Base-by-base conservation (phyloP, 2,113 vertebrate species). In the Monopterus albus region DNA sequence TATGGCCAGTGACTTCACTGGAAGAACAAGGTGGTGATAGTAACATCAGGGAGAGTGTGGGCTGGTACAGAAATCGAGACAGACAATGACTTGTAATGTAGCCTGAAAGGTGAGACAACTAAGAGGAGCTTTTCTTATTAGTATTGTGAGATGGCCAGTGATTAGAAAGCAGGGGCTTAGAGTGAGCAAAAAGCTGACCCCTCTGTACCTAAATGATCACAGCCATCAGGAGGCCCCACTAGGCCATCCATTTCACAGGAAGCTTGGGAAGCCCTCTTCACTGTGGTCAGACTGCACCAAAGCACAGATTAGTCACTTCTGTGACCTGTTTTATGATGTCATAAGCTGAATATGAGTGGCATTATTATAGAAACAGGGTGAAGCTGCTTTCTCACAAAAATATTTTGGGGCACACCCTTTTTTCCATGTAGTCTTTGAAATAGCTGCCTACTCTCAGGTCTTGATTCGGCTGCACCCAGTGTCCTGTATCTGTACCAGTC, bases 61-160 rank as follows among this genome's bases (percentile, higher is more conserved):
- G 66, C 85, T 81, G 82, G 78, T 83, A 31, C 29, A 31, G 29
- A 31, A 31, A n/a, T n/a, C n/a, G n/a, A n/a, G n/a, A n/a, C n/a
- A n/a, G n/a, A n/a, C n/a, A n/a, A n/a, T n/a, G 9, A 26, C 5
- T 15, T 18, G n/a, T n/a, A n/a, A n/a, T n/a, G n/a, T n/a, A n/a
- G n/a, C n/a, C n/a, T n/a, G 13, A 47, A 67, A 55, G 23, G 20
- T 51, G 43, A 67, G 31, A 15, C n/a, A n/a, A n/a, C 11, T n/a
- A 0, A 55, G 14, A 49, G 21, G 55, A 3, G 7, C 47, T 7
- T 20, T 67, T 42, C 31, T 6, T 45, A 6, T 31, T 31, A 31
- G 29, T 31, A n/a, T n/a, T 12, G 51, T 11, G 4, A n/a, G 21
- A 26, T 26, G 21, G 25, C 11, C 21, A 7, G 13, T 20, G 7